These are phyloP conservation scores for Spialia ferax DNA, from an alignment of 2,888 invertebrate genomes.

Conservation along the genomic window DNA sequence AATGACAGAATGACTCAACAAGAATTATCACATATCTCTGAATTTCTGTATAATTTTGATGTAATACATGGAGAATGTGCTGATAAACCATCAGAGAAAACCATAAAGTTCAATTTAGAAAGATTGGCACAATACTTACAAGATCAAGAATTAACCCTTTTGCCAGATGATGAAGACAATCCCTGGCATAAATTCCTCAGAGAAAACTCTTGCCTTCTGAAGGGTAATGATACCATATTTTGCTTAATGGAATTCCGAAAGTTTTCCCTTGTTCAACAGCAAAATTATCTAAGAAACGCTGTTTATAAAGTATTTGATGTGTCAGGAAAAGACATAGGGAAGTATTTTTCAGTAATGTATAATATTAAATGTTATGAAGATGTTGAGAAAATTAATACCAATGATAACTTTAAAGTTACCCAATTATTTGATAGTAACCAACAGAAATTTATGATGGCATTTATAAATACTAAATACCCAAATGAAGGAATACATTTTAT, in stretches of 20 bases:
- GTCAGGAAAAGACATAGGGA: slow-evolving; percentile 88
- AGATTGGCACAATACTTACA: slow-evolving; percentile 96
- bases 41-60: slow-evolving; percentile 95
- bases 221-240: slow-evolving; percentile 90
- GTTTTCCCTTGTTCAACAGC: slow-evolving; percentile 94
- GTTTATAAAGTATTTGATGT: slow-evolving; percentile 90
- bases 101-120: slow-evolving; percentile 93
- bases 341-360: slow-evolving; percentile 86
- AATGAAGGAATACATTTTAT: slow-evolving; percentile 81
- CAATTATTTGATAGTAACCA: slow-evolving; percentile 80
- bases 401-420: slow-evolving; percentile 71
- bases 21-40: slow-evolving; percentile 95
- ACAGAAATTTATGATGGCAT: slow-evolving; percentile 82
- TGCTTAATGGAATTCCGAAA: slow-evolving; percentile 91
- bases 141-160: slow-evolving; percentile 90
- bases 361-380: slow-evolving; percentile 82
- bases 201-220: slow-evolving; percentile 90
- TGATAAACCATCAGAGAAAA: slow-evolving; percentile 69
- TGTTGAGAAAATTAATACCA: slow-evolving; percentile 54
- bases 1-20: slow-evolving; percentile 96
- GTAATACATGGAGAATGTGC: slow-evolving; percentile 68
- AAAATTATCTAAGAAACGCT: slow-evolving; percentile 89
- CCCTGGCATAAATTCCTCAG: slow-evolving; percentile 92
- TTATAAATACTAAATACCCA: slow-evolving; percentile 70
- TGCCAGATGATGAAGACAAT: slow-evolving; percentile 90